Evolutionary conservation across 2,888 invertebrate genomes (phyloP).

Genomic region (Empis livida): DNA sequence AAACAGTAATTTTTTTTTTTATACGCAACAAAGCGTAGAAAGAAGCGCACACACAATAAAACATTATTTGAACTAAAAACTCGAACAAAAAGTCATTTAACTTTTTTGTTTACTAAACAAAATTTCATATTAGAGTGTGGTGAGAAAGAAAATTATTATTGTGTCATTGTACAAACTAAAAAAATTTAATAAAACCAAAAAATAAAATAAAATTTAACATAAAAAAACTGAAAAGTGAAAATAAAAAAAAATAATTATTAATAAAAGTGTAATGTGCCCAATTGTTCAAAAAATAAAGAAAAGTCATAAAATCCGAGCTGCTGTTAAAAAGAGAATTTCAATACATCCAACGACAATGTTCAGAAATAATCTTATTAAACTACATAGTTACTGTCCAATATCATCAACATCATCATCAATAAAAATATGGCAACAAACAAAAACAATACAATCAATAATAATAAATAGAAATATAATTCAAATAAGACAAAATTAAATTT

Average conservation of each 20-base stretch:
- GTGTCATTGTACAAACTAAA: conserved; percentile 5
- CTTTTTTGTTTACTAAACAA: conserved; percentile 7
- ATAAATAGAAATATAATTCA: background rate
- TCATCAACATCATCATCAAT: background rate
- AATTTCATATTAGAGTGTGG: conserved; percentile 8
- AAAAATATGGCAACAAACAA: background rate
- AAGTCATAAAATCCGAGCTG: conserved; percentile 23
- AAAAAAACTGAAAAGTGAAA: conserved; percentile 6
- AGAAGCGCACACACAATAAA: conserved; percentile 1
- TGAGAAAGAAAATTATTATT: conserved; percentile 6
- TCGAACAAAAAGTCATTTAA: conserved; percentile 9
- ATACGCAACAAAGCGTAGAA: background rate
- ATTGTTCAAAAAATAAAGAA: conserved; percentile 7
- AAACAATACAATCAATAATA: background rate
- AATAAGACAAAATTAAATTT: background rate
- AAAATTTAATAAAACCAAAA: conserved; percentile 20
- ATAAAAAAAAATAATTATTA: background rate
- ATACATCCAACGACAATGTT: conserved; percentile 80
- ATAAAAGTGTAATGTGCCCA: conserved; percentile 14
- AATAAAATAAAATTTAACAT: conserved; percentile 3
- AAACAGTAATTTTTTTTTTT: background rate
- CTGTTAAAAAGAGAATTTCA: conserved; percentile 80
- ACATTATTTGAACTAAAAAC: background rate
- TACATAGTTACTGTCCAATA: background rate
- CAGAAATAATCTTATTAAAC: conserved; percentile 41